Conservation (phyloP, 2,113 vertebrate genomes). For the Turnix velox region DNA sequence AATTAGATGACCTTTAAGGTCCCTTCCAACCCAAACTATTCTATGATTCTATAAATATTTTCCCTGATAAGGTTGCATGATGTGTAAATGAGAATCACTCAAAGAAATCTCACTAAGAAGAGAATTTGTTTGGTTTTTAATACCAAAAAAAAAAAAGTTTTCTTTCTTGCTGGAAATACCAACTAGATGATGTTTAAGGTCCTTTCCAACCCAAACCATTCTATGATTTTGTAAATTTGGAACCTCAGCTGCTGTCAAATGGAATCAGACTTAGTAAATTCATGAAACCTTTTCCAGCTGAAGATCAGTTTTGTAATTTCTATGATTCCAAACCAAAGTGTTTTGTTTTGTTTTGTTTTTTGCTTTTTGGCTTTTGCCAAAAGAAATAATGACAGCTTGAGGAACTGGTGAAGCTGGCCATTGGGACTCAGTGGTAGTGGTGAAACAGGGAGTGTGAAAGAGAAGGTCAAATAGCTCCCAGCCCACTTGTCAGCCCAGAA, state of each 20-base stretch:
- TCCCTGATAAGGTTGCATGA: too few species aligned
- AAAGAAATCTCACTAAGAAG: too few species aligned
- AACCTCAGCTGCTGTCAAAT: not conserved
- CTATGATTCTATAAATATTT: too few species aligned
- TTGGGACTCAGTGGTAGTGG: not conserved
- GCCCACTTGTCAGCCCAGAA: not conserved
- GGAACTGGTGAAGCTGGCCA: not conserved
- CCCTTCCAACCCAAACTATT: too few species aligned
- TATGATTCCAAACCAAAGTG: not conserved
- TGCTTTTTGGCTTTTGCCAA: not conserved
- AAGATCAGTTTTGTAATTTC: not conserved
- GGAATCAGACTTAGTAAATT: not conserved
- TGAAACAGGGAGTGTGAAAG: not conserved
- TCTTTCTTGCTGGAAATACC: too few species aligned
- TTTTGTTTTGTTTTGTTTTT: too few species aligned
- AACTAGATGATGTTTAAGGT: too few species aligned
- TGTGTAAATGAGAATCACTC: too few species aligned
- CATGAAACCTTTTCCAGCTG: not conserved
- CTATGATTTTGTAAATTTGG: not conserved
- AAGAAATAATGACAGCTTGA: not conserved
- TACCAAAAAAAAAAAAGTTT: too few species aligned
- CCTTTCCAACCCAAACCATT: not conserved
- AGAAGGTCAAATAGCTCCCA: not conserved
- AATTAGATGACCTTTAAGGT: too few species aligned
- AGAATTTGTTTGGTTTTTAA: too few species aligned